Percentiles rank a stretch among this genome's conserved stretches.
Conservation (phyloP, 2,888 invertebrate species). For the Luffia ferchaultella region DNA sequence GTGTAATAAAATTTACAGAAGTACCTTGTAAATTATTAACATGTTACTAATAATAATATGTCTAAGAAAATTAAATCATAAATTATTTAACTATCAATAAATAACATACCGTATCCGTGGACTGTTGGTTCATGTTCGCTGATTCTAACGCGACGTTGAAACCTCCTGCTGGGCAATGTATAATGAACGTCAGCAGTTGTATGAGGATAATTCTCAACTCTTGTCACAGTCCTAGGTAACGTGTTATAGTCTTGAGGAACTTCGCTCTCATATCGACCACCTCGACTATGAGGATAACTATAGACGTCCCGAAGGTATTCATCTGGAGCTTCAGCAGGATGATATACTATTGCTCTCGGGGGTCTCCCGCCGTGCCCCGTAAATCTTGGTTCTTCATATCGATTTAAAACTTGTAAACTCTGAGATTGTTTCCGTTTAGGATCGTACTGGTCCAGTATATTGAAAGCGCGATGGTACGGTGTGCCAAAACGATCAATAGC, state of each 20-base stretch:
- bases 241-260: neutral
- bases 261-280: neutral
- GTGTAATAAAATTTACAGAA: too few relatives aligned
- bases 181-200: slow-evolving; percentile 23
- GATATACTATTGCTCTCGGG: neutral
- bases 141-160: slow-evolving; percentile 48
- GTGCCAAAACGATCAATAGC: slow-evolving; percentile 46
- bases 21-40: too few relatives aligned
- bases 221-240: neutral
- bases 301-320: slow-evolving; percentile 1
- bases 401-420: slow-evolving; percentile 45
- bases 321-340: neutral
- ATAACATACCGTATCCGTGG: slow-evolving; percentile 51
- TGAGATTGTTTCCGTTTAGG: slow-evolving; percentile 41
- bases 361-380: neutral
- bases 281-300: slow-evolving; percentile 3
- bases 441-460: slow-evolving; percentile 45
- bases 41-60: too few relatives aligned
- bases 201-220: neutral
- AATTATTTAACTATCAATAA: too few relatives aligned
- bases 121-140: slow-evolving; percentile 45
- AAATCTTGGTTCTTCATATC: slow-evolving; percentile 29
- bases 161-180: slow-evolving; percentile 40
- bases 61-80: too few relatives aligned
- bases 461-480: slow-evolving; percentile 47